Evolutionary conservation across 2,797 vertebrate genomes (phyloP), one percentile per base, ranked within the genome.

Genomic region (Agapornis canus): DNA sequence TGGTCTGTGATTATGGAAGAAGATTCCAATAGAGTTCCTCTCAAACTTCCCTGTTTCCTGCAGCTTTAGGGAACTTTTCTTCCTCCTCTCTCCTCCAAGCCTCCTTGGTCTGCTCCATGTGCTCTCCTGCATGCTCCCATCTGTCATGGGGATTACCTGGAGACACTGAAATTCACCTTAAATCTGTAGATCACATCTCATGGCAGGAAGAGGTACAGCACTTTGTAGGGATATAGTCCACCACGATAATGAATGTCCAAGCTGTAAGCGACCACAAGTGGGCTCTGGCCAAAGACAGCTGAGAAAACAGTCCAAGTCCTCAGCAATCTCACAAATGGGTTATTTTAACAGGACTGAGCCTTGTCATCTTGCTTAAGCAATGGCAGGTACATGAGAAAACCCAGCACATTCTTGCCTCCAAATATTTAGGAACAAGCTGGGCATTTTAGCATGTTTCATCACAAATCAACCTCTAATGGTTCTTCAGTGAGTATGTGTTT

Each of bases 361-460:
- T 56, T 19, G 26, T 20, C 35, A 10, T 20, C 11, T 27, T 37
- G 42, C 70, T 37, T 35, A 43, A 37, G n/a, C 27, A 42, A 37
- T 5, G 10, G 12, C 22, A 76, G 56, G 11, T 25, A 9, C 31
- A 10, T 11, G 19, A 48, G 9, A 40, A 75, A 52, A 42, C 18
- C 31, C n/a, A 54, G 8, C 35, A 40, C 20, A 0, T 35, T 19
- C 25, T 61, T 66, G 25, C 17, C 32, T 52, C 52, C 47, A 35
- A 60, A 31, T 29, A 61, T 19, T 60, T 69, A 40, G 21, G 39
- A 75, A 7, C 21, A 31, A 35, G 10, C 21, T 35, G 69, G 13
- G 7, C 2, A 5, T 45, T 45, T 39, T 26, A 31, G 13, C 21
- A 52, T 1, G 0, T 54, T 68, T 40, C 32, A 21, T 31, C 32